phyloP scores from a whole-genome alignment of 2,113 vertebrate genomes.

The Symphodus melops region DNA sequence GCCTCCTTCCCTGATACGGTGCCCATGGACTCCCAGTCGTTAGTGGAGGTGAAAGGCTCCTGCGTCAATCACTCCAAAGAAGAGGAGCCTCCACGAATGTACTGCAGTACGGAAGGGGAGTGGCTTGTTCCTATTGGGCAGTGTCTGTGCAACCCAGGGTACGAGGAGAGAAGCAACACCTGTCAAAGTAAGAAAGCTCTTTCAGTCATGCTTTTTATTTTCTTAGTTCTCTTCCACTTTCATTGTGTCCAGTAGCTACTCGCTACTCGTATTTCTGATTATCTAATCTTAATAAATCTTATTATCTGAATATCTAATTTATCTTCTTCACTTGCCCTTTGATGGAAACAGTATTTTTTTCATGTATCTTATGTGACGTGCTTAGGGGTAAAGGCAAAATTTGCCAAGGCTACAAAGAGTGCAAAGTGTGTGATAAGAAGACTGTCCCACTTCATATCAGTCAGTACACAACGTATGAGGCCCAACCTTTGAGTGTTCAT shows the following conservation, averaged over 20 bases:
- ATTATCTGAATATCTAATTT: not conserved
- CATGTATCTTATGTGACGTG: not conserved
- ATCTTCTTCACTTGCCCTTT: not conserved
- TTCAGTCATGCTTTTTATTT: slow-evolving; percentile 11
- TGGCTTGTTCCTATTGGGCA: slow-evolving; percentile 99
- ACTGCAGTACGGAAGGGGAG: slow-evolving; percentile 98
- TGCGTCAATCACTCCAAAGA: slow-evolving; percentile 99
- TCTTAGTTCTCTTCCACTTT: not conserved
- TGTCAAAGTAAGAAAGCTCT: slow-evolving; percentile 91
- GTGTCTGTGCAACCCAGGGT: slow-evolving; percentile 94
- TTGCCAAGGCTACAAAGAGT: slow-evolving; percentile 18
- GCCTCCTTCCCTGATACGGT: slow-evolving; percentile 97
- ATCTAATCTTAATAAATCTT: no score
- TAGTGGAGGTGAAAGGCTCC: slow-evolving; percentile 96
- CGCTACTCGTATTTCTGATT: not conserved
- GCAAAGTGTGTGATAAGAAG: slow-evolving; percentile 39
- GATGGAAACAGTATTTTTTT: not conserved
- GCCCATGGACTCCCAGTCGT: slow-evolving; percentile 95
- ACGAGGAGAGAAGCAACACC: slow-evolving; percentile 90
- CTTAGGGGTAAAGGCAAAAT: not conserved
- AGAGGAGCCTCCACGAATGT: slow-evolving; percentile 97
- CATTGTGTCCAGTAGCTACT: not conserved
- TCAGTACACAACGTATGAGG: slow-evolving; percentile 45
- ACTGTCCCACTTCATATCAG: slow-evolving; percentile 60
- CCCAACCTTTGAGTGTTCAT: not conserved